Conservation (phyloP, 2,113 vertebrate species). For the Corythornis madagascariensis region DNA sequence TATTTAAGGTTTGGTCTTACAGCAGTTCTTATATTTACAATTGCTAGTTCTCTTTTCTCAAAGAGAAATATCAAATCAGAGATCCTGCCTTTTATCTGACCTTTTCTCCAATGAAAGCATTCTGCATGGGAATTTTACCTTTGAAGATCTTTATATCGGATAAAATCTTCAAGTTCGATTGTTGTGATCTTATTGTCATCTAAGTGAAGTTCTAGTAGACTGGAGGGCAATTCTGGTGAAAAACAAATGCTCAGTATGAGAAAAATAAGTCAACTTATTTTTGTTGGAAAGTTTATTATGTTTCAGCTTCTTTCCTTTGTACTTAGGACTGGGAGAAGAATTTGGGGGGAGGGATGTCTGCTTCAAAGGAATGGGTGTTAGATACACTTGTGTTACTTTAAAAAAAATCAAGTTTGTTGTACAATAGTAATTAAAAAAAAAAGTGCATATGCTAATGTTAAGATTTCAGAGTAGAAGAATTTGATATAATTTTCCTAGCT, state of each 20-base stretch:
- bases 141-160: constrained; percentile 89
- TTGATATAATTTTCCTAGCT: background rate
- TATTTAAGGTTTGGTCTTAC: background rate
- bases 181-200: constrained; percentile 93
- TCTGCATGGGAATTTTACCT: constrained; percentile 75
- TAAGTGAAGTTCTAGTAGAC: constrained; percentile 89
- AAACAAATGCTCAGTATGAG: background rate
- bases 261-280: background rate
- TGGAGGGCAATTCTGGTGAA: constrained; percentile 82
- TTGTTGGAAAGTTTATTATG: background rate
- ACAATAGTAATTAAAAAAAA: too few relatives aligned
- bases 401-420: too few relatives aligned
- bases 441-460: background rate
- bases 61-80: background rate
- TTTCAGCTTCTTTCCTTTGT: background rate
- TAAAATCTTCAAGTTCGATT: constrained; percentile 92
- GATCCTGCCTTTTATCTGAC: background rate
- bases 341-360: background rate
- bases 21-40: background rate
- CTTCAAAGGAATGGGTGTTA: background rate
- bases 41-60: background rate
- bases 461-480: background rate
- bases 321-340: background rate
- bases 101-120: background rate
- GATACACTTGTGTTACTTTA: too few relatives aligned